Base-by-base conservation (phyloP, 64 coral and sea anemone species). In the Actinia equina region DNA sequence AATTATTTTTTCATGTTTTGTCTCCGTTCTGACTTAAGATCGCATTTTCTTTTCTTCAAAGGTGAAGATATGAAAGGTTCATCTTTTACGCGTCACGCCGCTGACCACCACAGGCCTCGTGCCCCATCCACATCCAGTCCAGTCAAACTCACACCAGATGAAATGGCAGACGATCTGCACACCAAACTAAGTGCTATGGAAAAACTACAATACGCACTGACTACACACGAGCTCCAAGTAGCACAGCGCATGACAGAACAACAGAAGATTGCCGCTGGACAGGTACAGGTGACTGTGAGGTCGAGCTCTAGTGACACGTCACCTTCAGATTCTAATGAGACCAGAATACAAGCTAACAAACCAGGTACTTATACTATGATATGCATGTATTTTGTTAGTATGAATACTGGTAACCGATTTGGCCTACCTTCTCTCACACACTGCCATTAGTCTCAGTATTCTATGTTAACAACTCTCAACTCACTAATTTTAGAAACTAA, bases 181-280 rank as follows among this genome's bases (percentile, higher is more conserved):
- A 86, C 87, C 51, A 86, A 94, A 27, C 80, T 98, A 10, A 84
- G 71, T 80, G 96, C 89, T 7, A 83, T 98, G 71, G 96, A 98
- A 64, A 94, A 92, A 23, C 84, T 98, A 57, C 96, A 98, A 52
- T 98, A 98, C n/a, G 92, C 91, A 78, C 89, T 98, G 41, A 98
- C 96, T 11, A 85, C 93, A 17, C 92, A 94, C 43, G 96, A 98
- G 52, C 88, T 98, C 18, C 93, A 98, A 44, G 94, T 89, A 61
- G 96, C 96, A 55, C 93, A 92, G 81, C 93, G 87, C 52, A 83
- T 93, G 85, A 84, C 58, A 22, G 86, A 88, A 52, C 88, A 87
- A 30, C 53, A 96, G 53, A 90, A 87, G 79, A 44, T 71, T 69
- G 94, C 91, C 80, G 94, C 91, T 87, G 94, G 89, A 62, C 88